Percentiles rank a stretch among this genome's conserved stretches.
Evolutionary conservation across 2,797 vertebrate species (phyloP).

Genomic region (Liasis olivaceus): DNA sequence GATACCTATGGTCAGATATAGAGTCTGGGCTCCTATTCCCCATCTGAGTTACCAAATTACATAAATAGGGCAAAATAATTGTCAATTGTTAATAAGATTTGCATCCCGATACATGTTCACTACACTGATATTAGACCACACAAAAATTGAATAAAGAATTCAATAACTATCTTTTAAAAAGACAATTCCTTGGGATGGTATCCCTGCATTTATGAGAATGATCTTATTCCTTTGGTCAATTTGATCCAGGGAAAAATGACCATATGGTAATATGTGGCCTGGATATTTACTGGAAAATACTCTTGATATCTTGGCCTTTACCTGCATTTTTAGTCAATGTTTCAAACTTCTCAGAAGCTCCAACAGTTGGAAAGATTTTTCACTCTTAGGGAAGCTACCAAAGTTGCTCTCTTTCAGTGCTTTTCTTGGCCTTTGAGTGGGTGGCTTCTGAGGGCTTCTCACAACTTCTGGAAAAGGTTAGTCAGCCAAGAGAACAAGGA

Average conservation of each 20-base stretch:
- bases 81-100: conserved; percentile 15
- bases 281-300: conserved; percentile 7
- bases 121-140: conserved; percentile 19
- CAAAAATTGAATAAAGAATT: not conserved
- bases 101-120: not conserved
- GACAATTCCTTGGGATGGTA: not conserved
- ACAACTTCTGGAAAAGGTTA: conserved; percentile 59
- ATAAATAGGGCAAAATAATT: not conserved
- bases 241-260: not conserved
- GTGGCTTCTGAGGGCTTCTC: conserved; percentile 39
- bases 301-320: not conserved
- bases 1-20: not conserved
- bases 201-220: not conserved
- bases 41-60: not conserved
- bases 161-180: not conserved
- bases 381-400: conserved; percentile 27
- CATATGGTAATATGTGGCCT: rapidly evolving
- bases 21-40: not conserved
- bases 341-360: not conserved
- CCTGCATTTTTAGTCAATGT: not conserved
- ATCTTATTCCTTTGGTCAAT: not conserved
- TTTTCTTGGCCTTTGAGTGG: conserved; percentile 42
- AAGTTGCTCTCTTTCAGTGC: conserved; percentile 19
- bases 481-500: conserved; percentile 57
- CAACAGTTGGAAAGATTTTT: not conserved